Evolutionary conservation across 2,888 invertebrate species (phyloP).

Genomic region (Laspeyria flexula): DNA sequence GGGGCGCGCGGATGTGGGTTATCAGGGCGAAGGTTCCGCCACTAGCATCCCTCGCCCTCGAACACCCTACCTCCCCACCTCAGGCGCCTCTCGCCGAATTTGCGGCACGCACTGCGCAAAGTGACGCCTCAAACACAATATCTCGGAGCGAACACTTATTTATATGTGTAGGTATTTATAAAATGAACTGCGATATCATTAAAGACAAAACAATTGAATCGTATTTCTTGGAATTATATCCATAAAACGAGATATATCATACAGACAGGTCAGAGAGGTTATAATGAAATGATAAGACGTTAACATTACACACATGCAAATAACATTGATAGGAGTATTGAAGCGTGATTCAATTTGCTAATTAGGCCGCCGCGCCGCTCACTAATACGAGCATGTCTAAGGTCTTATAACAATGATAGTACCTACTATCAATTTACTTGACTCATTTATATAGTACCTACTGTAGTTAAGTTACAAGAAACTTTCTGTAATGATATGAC

Average conservation of each 20-base stretch:
- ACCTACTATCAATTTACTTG: constrained; percentile 47
- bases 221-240: constrained; percentile 64
- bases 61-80: constrained; percentile 44
- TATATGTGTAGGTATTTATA: constrained; percentile 25
- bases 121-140: constrained; percentile 19
- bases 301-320: constrained; percentile 49
- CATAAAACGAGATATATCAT: constrained; percentile 60
- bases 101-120: constrained; percentile 58
- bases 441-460: constrained; percentile 19
- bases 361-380: constrained; percentile 62
- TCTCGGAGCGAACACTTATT: constrained; percentile 21
- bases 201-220: constrained; percentile 64
- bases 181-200: constrained; percentile 40
- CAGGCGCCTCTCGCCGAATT: constrained; percentile 45
- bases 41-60: constrained; percentile 56
- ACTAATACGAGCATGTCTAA: constrained; percentile 55
- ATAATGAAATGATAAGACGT: constrained; percentile 65
- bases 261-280: constrained; percentile 72
- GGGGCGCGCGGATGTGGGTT: constrained; percentile 68
- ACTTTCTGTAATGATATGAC: not conserved
- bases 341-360: constrained; percentile 66
- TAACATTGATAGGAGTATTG: constrained; percentile 43
- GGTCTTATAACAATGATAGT: constrained; percentile 46
- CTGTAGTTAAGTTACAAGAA: constrained; percentile 14
- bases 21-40: constrained; percentile 70